Evolutionary conservation across 2,113 vertebrate species (phyloP).

Genomic region (Lasiurus borealis): DNA sequence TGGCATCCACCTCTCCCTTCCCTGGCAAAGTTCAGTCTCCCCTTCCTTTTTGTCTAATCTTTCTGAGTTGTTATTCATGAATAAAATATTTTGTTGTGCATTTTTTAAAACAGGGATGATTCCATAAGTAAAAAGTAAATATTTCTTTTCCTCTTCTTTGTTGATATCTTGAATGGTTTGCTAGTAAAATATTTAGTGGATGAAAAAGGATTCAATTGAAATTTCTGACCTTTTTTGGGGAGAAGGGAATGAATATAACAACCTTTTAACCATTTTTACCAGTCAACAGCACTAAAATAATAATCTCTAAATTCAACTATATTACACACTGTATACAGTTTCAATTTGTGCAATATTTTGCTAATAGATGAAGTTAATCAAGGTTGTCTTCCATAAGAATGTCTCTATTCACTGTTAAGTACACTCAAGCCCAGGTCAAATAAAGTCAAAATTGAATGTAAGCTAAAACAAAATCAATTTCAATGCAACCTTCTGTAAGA

Average conservation of each 20-base stretch:
- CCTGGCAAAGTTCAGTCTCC: neutral
- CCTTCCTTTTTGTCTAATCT: neutral
- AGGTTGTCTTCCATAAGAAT: neutral
- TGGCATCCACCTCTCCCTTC: neutral
- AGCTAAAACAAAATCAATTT: constrained; percentile 27
- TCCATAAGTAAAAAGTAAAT: neutral
- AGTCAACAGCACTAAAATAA: neutral
- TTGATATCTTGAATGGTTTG: neutral
- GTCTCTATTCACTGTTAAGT: constrained; percentile 1
- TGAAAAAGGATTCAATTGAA: neutral
- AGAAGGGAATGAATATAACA: neutral
- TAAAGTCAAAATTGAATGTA: constrained; percentile 26
- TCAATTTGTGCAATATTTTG: constrained; percentile 15
- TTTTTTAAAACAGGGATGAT: neutral
- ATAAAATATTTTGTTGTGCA: neutral
- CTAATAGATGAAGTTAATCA: constrained; percentile 21
- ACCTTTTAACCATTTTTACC: neutral
- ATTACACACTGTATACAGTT: neutral
- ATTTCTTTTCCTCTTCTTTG: neutral
- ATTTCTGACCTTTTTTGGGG: neutral
- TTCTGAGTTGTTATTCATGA: neutral
- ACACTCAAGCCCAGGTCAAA: constrained; percentile 39
- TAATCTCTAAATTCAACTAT: neutral
- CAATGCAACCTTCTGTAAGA: neutral
- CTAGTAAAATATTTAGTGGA: neutral